A percentile compares a stretch with the other conserved stretches of the same genome.
These are phyloP conservation scores for Bombycilla garrulus DNA, from an alignment of 2,113 vertebrate genomes.

Conservation along the genomic window DNA sequence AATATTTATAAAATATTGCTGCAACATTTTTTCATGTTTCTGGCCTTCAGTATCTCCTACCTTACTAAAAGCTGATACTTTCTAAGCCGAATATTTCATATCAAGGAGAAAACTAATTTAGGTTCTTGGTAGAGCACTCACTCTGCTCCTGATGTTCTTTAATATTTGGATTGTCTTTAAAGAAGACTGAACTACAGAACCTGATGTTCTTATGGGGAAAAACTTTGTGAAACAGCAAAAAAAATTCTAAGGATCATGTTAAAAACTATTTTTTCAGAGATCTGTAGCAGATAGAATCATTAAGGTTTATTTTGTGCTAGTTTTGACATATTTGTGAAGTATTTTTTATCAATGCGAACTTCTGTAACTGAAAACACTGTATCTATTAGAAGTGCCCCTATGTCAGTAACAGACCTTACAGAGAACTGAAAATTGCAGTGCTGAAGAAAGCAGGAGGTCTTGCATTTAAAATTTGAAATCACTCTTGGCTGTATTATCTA, in stretches of 20 bases:
- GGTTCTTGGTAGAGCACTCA: background rate
- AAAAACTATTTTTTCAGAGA: background rate
- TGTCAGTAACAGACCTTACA: background rate
- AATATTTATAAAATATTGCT: conserved; percentile 5
- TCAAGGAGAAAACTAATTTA: background rate
- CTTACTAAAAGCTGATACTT: background rate
- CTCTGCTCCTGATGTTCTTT: background rate
- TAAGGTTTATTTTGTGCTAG: background rate
- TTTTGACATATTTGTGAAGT: conserved; percentile 1
- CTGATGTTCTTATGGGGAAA: background rate
- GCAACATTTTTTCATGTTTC: background rate
- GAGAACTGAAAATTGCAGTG: background rate
- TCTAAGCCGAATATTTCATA: background rate
- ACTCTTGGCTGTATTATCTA: background rate
- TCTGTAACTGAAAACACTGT: background rate
- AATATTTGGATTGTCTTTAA: background rate
- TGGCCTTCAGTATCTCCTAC: background rate
- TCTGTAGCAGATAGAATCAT: background rate
- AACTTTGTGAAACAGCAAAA: background rate
- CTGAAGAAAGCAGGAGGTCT: background rate
- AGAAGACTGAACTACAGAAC: background rate
- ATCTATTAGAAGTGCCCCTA: background rate
- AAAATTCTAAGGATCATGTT: background rate
- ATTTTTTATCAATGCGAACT: background rate
- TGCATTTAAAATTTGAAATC: background rate